Base-by-base conservation (phyloP, 2,113 vertebrate species). In the Pipra filicauda region DNA sequence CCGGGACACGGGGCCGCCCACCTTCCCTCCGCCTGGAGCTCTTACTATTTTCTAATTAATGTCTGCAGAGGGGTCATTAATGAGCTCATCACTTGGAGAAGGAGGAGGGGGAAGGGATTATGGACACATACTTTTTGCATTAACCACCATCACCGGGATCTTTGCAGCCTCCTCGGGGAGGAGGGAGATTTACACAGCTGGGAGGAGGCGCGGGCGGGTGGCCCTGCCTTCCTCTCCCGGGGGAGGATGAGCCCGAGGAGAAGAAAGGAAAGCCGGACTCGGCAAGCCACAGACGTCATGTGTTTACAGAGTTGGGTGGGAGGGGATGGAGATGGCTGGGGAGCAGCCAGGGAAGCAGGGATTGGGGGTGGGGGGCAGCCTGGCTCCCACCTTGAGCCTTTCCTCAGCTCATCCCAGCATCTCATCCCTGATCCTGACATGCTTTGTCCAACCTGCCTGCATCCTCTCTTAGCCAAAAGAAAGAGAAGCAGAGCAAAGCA, bases 151-250 rank as follows among this genome's bases (percentile, higher is more conserved):
- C 94, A 54, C 91, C 67, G 17, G 89, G 93, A 80, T 84, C 89
- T 90, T 46, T 76, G 66, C 92, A 82, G 77, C 24, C 90, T 92
- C 89, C 88, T 93, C 49, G 24, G 85, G 72, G 75, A 86, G 35
- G 79, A 76, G 90, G 93, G 66, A 95, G 93, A 92, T 97, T 97
- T 96, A 96, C 95, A 96, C 96, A 97, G 96, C 97, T 97, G 97
- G 95, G 93, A 94, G 93, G 95, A 95, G 94, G 89, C 11, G 86
- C 48, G 52, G 94, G 94, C 49, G 74, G 85, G 88, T 66, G 49
- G 90, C 78, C 85, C 80, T 95, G 97, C 96, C 93, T 96, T 96
- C 83, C 95, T 91, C 87, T 95, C 91, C 87, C 55, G 1, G 37
- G 73, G 81, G 91, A 96, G 86, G 93, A 91, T 86, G 91, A 96